Percentiles rank a stretch among this genome's conserved stretches.
Evolutionary conservation across 2,888 invertebrate genomes (phyloP).

Genomic region (Amblyjoppa proteus): DNA sequence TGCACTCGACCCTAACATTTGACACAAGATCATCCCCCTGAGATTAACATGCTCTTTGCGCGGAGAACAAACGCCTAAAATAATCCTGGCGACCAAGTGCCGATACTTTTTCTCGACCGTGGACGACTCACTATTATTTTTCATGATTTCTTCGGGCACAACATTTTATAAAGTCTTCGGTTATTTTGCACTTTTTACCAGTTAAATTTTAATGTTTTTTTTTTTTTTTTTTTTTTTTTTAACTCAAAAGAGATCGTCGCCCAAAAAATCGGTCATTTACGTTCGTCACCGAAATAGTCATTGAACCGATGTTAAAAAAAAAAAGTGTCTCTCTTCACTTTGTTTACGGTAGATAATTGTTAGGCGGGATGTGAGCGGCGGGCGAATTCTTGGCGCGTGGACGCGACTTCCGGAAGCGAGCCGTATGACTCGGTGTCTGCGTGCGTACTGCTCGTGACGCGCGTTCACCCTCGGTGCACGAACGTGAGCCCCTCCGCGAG

Average conservation of each 20-base stretch:
- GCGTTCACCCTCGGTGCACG: conserved; percentile 74
- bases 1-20: background rate
- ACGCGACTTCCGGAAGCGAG: conserved; percentile 70
- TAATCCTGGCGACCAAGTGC: conserved; percentile 2
- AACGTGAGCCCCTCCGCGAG: conserved; percentile 59
- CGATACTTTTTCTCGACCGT: background rate
- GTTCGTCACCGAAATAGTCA: no score
- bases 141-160: no score
- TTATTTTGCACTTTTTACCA: no score
- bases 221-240: no score
- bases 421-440: conserved; percentile 76
- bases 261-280: no score
- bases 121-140: background rate
- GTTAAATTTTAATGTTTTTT: no score
- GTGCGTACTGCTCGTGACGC: conserved; percentile 79
- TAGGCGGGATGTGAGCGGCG: conserved; percentile 56
- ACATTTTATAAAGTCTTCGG: no score
- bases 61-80: background rate
- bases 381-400: conserved; percentile 64
- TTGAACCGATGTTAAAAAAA: no score
- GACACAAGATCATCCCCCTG: background rate
- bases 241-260: no score
- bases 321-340: no score
- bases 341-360: conserved; percentile 28
- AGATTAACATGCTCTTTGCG: background rate